Evolutionary conservation across 2,113 vertebrate species (phyloP).

Genomic region (Gopherus evgoodei): DNA sequence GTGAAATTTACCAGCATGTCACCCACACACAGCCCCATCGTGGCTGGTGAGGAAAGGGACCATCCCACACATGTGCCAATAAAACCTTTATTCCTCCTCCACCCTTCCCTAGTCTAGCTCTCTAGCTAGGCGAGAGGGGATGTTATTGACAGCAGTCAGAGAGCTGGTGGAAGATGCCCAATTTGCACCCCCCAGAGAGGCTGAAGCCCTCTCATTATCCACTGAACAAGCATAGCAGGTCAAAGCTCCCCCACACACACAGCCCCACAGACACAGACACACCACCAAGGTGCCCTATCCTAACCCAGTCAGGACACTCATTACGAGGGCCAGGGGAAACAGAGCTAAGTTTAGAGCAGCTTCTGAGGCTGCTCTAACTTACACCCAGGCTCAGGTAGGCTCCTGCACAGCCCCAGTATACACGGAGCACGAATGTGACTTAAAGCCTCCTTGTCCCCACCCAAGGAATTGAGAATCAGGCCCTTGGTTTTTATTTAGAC

Average conservation of each 20-base stretch:
- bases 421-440: background rate
- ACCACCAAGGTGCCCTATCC: background rate
- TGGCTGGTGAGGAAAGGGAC: background rate
- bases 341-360: background rate
- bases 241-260: background rate
- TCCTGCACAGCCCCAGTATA: background rate
- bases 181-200: background rate
- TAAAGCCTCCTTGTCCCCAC: background rate
- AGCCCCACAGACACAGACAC: no score
- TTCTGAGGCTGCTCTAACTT: background rate
- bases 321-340: background rate
- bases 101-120: background rate
- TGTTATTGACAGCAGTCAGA: background rate
- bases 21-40: background rate
- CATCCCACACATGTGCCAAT: background rate
- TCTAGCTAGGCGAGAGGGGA: background rate
- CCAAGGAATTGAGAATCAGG: background rate
- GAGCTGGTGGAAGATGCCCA: background rate
- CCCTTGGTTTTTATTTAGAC: background rate
- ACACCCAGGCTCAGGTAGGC: background rate
- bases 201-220: background rate
- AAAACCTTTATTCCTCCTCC: background rate
- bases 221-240: background rate
- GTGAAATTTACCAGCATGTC: background rate
- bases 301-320: background rate